Conservation (phyloP, 2,797 vertebrate genomes). For the Notoglanidium macrostoma region DNA sequence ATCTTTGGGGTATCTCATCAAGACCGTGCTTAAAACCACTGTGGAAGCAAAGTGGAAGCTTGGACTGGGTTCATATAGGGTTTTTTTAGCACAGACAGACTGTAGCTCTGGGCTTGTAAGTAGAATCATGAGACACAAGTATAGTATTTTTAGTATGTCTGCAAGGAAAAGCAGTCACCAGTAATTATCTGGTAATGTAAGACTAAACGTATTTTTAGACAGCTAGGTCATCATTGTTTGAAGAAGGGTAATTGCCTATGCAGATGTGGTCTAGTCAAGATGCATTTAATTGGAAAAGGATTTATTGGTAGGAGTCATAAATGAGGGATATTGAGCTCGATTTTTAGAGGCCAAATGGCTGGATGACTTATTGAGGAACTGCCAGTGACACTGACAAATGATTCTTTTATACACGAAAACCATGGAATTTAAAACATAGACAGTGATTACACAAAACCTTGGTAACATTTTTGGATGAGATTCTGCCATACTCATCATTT, state of each 20-base stretch:
- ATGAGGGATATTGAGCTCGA: constrained; percentile 29
- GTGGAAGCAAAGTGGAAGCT: constrained; percentile 20
- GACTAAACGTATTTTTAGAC: constrained; percentile 63
- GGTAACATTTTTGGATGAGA: constrained; percentile 15
- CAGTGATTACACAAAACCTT: constrained; percentile 4
- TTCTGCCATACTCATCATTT: constrained; percentile 24
- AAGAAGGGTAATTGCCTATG: constrained; percentile 57
- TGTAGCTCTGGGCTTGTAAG: constrained; percentile 51
- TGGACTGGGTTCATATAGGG: constrained; percentile 28
- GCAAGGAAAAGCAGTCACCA: constrained; percentile 51
- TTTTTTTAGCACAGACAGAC: constrained; percentile 42
- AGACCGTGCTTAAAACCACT: not conserved
- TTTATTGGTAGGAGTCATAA: constrained; percentile 38
- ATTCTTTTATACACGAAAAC: constrained; percentile 13
- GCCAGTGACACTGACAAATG: constrained; percentile 34
- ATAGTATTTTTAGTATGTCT: constrained; percentile 65
- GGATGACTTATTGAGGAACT: constrained; percentile 5
- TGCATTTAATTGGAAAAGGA: constrained; percentile 41
- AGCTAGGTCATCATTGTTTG: constrained; percentile 55
- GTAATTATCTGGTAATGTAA: constrained; percentile 66
- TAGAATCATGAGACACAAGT: constrained; percentile 55
- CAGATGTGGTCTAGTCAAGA: constrained; percentile 66
- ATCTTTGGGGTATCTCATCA: not conserved
- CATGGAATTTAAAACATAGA: constrained; percentile 29
- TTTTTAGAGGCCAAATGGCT: constrained; percentile 14